phyloP scores from a whole-genome alignment of 2,888 invertebrate genomes.

The Folsomia manolachei region DNA sequence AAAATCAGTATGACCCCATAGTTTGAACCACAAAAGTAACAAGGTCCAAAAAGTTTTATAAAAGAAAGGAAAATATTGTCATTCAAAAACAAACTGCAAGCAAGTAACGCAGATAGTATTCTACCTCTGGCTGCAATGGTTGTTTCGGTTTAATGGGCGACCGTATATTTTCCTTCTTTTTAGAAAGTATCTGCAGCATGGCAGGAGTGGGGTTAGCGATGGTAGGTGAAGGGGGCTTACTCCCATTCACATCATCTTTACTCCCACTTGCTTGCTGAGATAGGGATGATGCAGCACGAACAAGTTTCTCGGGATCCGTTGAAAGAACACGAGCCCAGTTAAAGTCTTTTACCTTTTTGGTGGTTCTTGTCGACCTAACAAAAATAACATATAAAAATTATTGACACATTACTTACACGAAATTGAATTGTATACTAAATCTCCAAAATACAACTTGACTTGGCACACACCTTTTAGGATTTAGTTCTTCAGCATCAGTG shows the following conservation, averaged over 20 bases:
- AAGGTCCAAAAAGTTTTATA: slow-evolving; percentile 5
- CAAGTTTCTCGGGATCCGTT: slow-evolving; percentile 64
- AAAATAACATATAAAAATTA: slow-evolving; percentile 3
- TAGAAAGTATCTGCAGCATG: slow-evolving; percentile 67
- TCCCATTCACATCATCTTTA: slow-evolving; percentile 35
- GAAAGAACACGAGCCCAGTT: slow-evolving; percentile 68
- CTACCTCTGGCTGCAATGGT: slow-evolving; percentile 35
- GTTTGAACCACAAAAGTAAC: neutral
- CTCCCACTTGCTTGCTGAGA: slow-evolving; percentile 35
- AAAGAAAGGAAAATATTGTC: slow-evolving; percentile 2
- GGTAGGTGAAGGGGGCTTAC: slow-evolving; percentile 42
- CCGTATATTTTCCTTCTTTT: slow-evolving; percentile 60
- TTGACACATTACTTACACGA: no score
- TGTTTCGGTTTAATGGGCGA: slow-evolving; percentile 36
- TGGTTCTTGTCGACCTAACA: slow-evolving; percentile 46
- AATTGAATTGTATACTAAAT: neutral
- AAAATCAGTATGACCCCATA: neutral
- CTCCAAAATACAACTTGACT: neutral
- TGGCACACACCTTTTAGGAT: slow-evolving; percentile 34
- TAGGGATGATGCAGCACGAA: slow-evolving; percentile 52
- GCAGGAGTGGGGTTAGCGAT: slow-evolving; percentile 65
- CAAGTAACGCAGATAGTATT: no score
- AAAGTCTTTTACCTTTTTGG: slow-evolving; percentile 55
- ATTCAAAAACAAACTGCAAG: no score
- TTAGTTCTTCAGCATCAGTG: slow-evolving; percentile 38